A percentile compares a stretch with the other conserved stretches of the same genome.
Conservation (phyloP, 1,140 invertebrate genomes). For the Stenopsyche tienmushanensis region DNA sequence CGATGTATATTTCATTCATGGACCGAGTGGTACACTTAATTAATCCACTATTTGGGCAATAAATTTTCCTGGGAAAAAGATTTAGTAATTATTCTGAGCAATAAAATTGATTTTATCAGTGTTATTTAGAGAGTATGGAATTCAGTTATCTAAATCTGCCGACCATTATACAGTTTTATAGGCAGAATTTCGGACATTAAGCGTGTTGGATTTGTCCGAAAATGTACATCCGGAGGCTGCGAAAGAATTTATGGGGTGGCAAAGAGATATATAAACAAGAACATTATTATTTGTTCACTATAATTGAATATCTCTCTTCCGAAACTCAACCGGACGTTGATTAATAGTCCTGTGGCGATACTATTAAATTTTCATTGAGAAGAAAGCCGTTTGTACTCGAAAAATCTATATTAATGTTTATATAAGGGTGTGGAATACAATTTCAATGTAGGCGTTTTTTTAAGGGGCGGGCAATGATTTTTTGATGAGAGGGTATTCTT, state of each 20-base stretch:
- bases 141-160: neutral
- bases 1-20: too few relatives aligned
- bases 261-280: too few relatives aligned
- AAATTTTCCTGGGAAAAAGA: neutral
- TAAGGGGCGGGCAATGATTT: too few relatives aligned
- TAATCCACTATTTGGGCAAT: neutral
- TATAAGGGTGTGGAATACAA: too few relatives aligned
- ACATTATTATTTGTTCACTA: too few relatives aligned
- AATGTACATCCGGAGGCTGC: neutral
- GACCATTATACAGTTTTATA: neutral
- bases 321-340: too few relatives aligned
- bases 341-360: neutral
- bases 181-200: conserved; percentile 5
- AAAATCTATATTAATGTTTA: too few relatives aligned
- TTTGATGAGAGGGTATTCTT: too few relatives aligned
- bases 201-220: neutral
- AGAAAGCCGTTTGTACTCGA: too few relatives aligned
- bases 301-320: too few relatives aligned
- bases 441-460: too few relatives aligned
- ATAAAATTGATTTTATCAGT: conserved; percentile 12
- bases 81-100: conserved; percentile 4
- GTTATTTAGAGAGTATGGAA: neutral
- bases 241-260: neutral
- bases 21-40: too few relatives aligned
- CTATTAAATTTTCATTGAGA: neutral